Evolutionary conservation across 2,888 invertebrate genomes (phyloP), one percentile per base, ranked within the genome.

Genomic region (Liodrosophila aerea): DNA sequence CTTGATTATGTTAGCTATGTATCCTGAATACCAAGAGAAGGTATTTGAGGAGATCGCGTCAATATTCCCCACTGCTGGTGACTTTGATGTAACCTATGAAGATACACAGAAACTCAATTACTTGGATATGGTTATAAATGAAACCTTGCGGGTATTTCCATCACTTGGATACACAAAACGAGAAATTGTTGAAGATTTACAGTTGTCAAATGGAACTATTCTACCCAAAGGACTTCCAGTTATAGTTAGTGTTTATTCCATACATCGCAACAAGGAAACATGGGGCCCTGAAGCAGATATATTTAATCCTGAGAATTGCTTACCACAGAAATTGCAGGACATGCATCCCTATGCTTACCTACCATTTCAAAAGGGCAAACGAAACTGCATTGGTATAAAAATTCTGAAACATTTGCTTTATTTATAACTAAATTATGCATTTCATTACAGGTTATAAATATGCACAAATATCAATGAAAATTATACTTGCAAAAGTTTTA

Each of bases 281-380:
- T 89, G 89, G 89, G 89, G 89, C 0, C 58, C 72, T 0, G 67
- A 87, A 2, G 87, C 89, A 1, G 57, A 78, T 1, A 53, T 51
- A 1, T 89, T 89, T 33, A 87, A 89, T 76, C 89, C 89, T 0
- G 85, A 88, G n/a, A 73, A 89, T 49, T 89, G 89, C 54, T 52
- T 87, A 11, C 88, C 88, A 0, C 69, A 81, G 2, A 88, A 85
- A 44, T 57, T 88, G 16, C 57, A 67, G 1, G 68, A 57, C 0
- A 84, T 83, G 4, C 88, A 89, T 72, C 75, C 88, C 0, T 88
- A 77, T 39, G 80, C 87, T 0, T 88, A 71, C 44, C 84, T 89
- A 50, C 89, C 89, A 0, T 89, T 89, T 27, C 76, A 83, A 0
- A 88, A 87, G 36, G 89, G 89, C 2, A 69, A 81, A 9, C 67